Conservation (phyloP, 2,113 vertebrate genomes). For the Macquaria australasica region DNA sequence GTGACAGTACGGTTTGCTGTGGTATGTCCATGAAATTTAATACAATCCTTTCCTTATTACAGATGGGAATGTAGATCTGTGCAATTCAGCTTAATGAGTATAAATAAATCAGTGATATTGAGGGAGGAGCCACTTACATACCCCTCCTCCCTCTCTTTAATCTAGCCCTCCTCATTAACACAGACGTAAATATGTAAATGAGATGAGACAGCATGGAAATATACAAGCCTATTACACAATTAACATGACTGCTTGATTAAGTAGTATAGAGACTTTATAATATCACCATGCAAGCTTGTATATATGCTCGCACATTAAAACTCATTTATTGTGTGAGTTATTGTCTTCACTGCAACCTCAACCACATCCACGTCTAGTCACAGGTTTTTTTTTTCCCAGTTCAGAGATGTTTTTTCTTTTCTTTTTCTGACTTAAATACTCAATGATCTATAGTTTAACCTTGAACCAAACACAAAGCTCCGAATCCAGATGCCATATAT, state of each 20-base stretch:
- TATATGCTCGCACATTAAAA: conserved; percentile 53
- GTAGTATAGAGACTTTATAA: conserved; percentile 72
- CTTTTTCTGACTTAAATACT: neutral
- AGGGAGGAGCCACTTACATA: conserved; percentile 57
- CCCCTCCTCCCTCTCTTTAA: conserved; percentile 63
- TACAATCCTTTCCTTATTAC: conserved; percentile 33
- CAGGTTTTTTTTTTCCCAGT: neutral
- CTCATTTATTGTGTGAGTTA: conserved; percentile 44
- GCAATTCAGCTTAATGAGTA: conserved; percentile 57
- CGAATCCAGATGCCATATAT: conserved; percentile 49
- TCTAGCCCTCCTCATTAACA: conserved; percentile 75
- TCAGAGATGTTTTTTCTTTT: neutral
- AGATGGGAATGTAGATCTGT: conserved; percentile 45
- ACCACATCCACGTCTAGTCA: neutral
- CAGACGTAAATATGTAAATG: conserved; percentile 77
- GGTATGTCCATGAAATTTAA: conserved; percentile 43
- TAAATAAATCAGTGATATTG: conserved; percentile 71
- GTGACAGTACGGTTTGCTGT: neutral
- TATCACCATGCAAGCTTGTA: conserved; percentile 29
- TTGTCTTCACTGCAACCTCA: conserved; percentile 20
- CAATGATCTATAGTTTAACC: conserved; percentile 33
- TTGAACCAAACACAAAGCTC: conserved; percentile 43
- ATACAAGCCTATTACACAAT: conserved; percentile 81
- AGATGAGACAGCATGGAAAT: conserved; percentile 77
- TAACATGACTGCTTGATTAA: conserved; percentile 80